A percentile compares a stretch with the other conserved stretches of the same genome.
Evolutionary conservation across 2,113 vertebrate genomes (phyloP).

Genomic region (Theristicus caerulescens): DNA sequence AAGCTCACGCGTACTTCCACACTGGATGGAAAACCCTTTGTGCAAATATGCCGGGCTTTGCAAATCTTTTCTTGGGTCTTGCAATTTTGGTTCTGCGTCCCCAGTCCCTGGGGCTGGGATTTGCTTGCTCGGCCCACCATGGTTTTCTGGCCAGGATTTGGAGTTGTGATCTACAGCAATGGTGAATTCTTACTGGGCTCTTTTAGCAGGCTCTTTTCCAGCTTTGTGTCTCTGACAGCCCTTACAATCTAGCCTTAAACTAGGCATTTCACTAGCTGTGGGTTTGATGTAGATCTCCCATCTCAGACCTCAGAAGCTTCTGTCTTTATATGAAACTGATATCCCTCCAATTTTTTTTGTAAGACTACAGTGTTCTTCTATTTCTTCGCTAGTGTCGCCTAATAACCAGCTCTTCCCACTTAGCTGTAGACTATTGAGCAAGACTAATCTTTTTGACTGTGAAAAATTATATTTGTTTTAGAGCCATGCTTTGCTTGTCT

Average conservation of each 20-base stretch:
- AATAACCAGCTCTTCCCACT: slow-evolving; percentile 44
- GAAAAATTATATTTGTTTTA: slow-evolving; percentile 61
- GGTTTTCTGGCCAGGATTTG: background rate
- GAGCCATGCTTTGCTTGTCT: slow-evolving; percentile 44
- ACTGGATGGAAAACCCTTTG: background rate
- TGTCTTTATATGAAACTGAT: background rate
- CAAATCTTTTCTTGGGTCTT: background rate
- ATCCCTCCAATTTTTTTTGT: background rate
- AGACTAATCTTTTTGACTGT: slow-evolving; percentile 62
- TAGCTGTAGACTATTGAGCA: slow-evolving; percentile 46
- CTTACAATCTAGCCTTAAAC: background rate
- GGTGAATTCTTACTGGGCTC: background rate
- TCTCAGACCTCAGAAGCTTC: background rate
- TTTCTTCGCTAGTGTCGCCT: background rate
- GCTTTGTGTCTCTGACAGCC: background rate
- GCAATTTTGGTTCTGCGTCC: background rate
- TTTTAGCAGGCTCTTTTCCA: background rate
- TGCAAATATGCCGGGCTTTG: background rate
- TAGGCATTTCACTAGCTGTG: background rate
- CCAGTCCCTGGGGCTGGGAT: background rate
- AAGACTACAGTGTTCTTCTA: background rate
- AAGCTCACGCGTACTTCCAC: accelerated
- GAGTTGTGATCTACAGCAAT: background rate
- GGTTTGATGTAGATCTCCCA: background rate
- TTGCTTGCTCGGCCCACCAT: accelerated